A percentile compares a stretch with the other conserved stretches of the same genome.
Evolutionary conservation across 2,113 vertebrate genomes (phyloP).

Genomic region (Progne subis): DNA sequence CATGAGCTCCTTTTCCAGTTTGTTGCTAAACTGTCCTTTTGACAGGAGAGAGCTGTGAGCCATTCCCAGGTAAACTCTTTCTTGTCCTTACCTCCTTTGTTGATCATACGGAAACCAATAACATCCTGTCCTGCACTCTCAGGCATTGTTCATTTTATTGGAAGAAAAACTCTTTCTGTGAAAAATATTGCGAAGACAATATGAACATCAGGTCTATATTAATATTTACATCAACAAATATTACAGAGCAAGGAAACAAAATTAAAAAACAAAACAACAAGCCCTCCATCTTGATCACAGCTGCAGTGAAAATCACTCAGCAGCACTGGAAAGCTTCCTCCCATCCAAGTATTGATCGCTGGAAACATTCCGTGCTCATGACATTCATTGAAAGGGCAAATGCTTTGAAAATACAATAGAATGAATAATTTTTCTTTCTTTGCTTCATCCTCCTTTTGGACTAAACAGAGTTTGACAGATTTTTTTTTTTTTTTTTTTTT

Average conservation of each 20-base stretch:
- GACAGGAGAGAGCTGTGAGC: not conserved
- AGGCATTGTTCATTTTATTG: not conserved
- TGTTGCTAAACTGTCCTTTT: not conserved
- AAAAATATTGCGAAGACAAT: conserved; percentile 25
- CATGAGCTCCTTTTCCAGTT: not conserved
- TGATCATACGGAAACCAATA: not conserved
- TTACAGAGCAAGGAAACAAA: conserved; percentile 43
- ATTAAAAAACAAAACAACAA: conserved; percentile 30
- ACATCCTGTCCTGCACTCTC: not conserved
- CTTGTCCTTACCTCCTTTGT: not conserved
- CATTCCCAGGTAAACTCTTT: not conserved
- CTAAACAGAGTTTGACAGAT: not conserved
- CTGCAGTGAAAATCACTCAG: conserved; percentile 45
- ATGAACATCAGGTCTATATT: conserved; percentile 14
- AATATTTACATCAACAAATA: conserved; percentile 20
- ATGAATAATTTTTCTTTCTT: conserved; percentile 15
- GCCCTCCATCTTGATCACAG: conserved; percentile 65
- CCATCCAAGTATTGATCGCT: not conserved
- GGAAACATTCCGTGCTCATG: conserved; percentile 35
- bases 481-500: not conserved
- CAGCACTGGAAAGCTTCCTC: conserved; percentile 42
- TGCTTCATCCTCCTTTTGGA: not conserved
- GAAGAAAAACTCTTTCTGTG: not conserved
- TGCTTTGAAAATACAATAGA: conserved; percentile 44
- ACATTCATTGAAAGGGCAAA: conserved; percentile 50